phyloP scores from a whole-genome alignment of 2,888 invertebrate genomes.

The Eulithis testata region DNA sequence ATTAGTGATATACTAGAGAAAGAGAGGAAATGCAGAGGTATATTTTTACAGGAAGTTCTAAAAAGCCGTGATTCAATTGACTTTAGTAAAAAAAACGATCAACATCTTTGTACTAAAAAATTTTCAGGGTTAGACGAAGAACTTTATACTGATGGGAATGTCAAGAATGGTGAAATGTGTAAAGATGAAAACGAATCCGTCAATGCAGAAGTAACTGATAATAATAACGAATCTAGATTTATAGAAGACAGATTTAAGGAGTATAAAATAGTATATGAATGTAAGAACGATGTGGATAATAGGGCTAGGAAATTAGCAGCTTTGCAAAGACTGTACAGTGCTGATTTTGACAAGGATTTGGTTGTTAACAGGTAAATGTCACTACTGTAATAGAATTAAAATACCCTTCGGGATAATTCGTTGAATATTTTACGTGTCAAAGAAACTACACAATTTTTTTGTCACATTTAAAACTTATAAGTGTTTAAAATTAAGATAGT shows the following conservation, averaged over 20 bases:
- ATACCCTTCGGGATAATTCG: background rate
- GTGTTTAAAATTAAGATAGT: too few species aligned
- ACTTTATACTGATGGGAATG: slow-evolving; percentile 16
- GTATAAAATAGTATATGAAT: slow-evolving; percentile 39
- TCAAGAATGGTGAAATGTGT: slow-evolving; percentile 2
- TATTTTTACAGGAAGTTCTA: slow-evolving; percentile 34
- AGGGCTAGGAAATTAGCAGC: slow-evolving; percentile 54
- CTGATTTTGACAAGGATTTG: slow-evolving; percentile 48
- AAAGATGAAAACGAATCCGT: slow-evolving; percentile 16
- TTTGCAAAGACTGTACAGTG: slow-evolving; percentile 49
- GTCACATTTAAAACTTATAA: background rate
- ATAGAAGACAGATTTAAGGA: slow-evolving; percentile 36
- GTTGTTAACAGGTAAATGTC: slow-evolving; percentile 29
- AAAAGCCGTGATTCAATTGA: slow-evolving; percentile 22
- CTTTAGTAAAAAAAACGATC: slow-evolving; percentile 9
- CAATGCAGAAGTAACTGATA: slow-evolving; percentile 5
- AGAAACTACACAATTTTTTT: background rate
- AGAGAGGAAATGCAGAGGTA: slow-evolving; percentile 25
- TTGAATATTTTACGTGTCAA: background rate
- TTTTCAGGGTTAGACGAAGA: slow-evolving; percentile 19
- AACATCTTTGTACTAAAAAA: slow-evolving; percentile 20
- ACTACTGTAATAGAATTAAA: too few species aligned
- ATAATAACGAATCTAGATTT: slow-evolving; percentile 32
- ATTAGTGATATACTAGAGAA: slow-evolving; percentile 21
- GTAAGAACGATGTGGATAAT: slow-evolving; percentile 50